Base-by-base conservation (phyloP, 2,113 vertebrate genomes). In the Falco punctatus region DNA sequence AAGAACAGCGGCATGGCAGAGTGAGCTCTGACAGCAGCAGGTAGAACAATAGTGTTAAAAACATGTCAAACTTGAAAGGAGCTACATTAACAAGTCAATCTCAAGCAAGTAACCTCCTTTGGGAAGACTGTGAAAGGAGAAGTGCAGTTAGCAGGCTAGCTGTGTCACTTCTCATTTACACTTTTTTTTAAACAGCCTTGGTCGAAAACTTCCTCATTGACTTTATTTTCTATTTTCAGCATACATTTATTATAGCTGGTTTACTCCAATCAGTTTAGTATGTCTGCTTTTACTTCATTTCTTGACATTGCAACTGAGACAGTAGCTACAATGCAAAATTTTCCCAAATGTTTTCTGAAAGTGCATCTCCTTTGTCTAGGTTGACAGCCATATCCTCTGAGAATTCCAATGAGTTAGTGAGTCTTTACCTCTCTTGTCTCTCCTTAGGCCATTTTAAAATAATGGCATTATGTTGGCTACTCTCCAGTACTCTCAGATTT, bases 351-450 rank as follows among this genome's bases (percentile, higher is more conserved):
- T 81, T 96, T 93, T 95, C 44, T 81, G 74, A 54, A 92, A 92
- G 65, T 80, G 57, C 0, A 91, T 77, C 75, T 73, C 28, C 90
- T 96, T 95, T 94, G 88, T 96, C 66, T 96, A 62, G 46, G 35
- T 30, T 97, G 94, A 94, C 52, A 92, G 75, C 24, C 79, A 48
- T 92, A 82, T 93, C 70, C 62, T 94, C 65, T 82, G 84, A 97
- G 90, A 97, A 96, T 96, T 69, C 81, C 90, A 97, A 88, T 91
- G 40, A 94, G 48, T 83, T 67, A 93, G 33, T 81, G 81, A 92
- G 48, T 33, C 96, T 93, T 66, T 87, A 78, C 62, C 52, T 96
- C 67, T 17, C 74, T 84, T 88, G 55, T 89, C 44, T 97, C 19
- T 95, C 54, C 59, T 92, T 96, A 95, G 71, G 51, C 69, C 90